These are phyloP conservation scores for Micrasema minimum DNA, from an alignment of 1,140 invertebrate species.

Conservation along the genomic window DNA sequence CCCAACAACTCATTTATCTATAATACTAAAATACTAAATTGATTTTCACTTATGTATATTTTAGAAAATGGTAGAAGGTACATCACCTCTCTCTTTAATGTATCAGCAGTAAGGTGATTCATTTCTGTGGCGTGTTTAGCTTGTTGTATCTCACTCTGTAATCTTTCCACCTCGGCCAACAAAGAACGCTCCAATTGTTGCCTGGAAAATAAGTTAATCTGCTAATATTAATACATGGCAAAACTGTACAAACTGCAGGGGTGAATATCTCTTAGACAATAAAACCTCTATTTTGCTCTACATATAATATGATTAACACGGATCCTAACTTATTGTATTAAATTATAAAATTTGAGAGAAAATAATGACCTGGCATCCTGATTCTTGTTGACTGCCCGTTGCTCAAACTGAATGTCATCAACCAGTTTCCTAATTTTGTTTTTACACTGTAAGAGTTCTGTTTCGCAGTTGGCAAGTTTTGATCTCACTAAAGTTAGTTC, in stretches of 20 bases:
- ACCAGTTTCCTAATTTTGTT: constrained; percentile 83
- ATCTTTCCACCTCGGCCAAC: constrained; percentile 80
- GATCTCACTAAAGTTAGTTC: constrained; percentile 85
- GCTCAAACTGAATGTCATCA: constrained; percentile 71
- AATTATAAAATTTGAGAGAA: too few relatives aligned
- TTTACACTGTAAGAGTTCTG: constrained; percentile 87
- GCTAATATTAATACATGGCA: too few relatives aligned
- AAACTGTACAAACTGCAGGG: too few relatives aligned
- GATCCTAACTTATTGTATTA: too few relatives aligned
- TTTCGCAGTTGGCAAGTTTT: constrained; percentile 88
- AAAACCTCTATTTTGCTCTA: too few relatives aligned
- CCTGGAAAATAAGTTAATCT: constrained; percentile 55
- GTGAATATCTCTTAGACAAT: too few relatives aligned
- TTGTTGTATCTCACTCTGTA: constrained; percentile 85
- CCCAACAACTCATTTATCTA: too few relatives aligned
- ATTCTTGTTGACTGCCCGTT: constrained; percentile 54
- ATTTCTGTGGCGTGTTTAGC: constrained; percentile 83
- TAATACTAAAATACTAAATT: too few relatives aligned
- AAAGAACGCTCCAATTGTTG: constrained; percentile 81
- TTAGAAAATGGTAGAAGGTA: too few relatives aligned
- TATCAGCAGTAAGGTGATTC: constrained; percentile 82
- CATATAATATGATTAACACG: too few relatives aligned
- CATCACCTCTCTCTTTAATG: constrained; percentile 79
- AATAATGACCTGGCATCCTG: constrained; percentile 52
- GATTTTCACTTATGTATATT: too few relatives aligned